These are phyloP conservation scores for Corythornis cristatus DNA, from an alignment of 2,113 vertebrate species.

Conservation along the genomic window DNA sequence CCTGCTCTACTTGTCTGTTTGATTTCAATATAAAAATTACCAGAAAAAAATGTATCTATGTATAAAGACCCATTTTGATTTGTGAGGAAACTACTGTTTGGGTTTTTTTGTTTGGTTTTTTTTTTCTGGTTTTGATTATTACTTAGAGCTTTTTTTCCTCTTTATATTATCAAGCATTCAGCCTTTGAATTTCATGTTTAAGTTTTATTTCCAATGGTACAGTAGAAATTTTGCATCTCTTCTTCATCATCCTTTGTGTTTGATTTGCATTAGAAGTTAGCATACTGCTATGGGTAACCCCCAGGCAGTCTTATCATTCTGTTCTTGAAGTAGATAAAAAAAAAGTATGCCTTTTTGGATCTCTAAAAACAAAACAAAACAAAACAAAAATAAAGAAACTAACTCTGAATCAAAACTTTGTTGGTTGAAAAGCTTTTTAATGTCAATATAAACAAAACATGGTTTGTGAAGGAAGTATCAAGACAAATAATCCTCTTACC, in stretches of 20 bases:
- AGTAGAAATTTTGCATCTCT: slow-evolving; percentile 19
- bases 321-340: slow-evolving; percentile 6
- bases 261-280: slow-evolving; percentile 32
- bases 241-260: slow-evolving; percentile 32
- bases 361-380: not conserved
- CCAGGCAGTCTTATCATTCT: slow-evolving; percentile 62
- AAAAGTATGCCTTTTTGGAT: slow-evolving; percentile 25
- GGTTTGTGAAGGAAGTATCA: slow-evolving; percentile 58
- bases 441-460: slow-evolving; percentile 72
- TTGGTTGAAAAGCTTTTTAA: slow-evolving; percentile 60
- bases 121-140: not conserved
- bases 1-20: not conserved
- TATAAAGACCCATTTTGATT: not conserved
- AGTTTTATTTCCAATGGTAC: not conserved
- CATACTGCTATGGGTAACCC: slow-evolving; percentile 46
- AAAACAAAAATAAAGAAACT: slow-evolving; percentile 59
- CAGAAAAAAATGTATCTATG: not conserved
- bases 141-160: not conserved
- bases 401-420: slow-evolving; percentile 25
- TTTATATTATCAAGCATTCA: not conserved
- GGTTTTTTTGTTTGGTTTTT: too few species aligned
- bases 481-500: slow-evolving; percentile 61
- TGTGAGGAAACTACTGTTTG: not conserved
- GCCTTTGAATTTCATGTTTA: slow-evolving; percentile 36
- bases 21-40: not conserved